Conservation (phyloP, 1,140 invertebrate species). For the Eubasilissa regina region DNA sequence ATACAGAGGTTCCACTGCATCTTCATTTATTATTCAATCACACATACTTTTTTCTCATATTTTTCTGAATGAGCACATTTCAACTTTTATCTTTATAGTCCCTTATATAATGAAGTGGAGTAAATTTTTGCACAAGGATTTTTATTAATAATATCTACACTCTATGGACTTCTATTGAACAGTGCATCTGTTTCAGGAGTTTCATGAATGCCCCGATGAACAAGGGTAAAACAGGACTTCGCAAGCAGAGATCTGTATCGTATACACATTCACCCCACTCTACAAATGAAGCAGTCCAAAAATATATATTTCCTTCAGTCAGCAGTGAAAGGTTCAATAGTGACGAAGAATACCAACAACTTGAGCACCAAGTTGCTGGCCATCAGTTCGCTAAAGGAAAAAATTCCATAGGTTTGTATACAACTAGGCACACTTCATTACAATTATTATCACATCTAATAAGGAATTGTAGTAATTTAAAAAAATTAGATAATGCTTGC, state of each 20-base stretch:
- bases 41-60: no score
- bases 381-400: slow-evolving; percentile 75
- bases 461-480: no score
- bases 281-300: not conserved
- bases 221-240: slow-evolving; percentile 4
- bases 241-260: slow-evolving; percentile 44
- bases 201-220: not conserved
- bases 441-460: no score
- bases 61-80: no score
- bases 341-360: slow-evolving; percentile 62
- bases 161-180: no score
- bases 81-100: no score
- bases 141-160: no score
- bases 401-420: slow-evolving; percentile 71
- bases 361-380: slow-evolving; percentile 81
- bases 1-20: no score
- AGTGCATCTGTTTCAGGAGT: slow-evolving; percentile 10
- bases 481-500: no score
- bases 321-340: slow-evolving; percentile 56
- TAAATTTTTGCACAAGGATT: no score
- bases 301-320: slow-evolving; percentile 59
- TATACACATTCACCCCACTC: not conserved
- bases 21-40: no score
- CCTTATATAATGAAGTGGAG: no score
- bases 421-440: slow-evolving; percentile 34